A percentile compares a stretch with the other conserved stretches of the same genome.
phyloP scores from a whole-genome alignment of 1,140 invertebrate genomes.

The Drosophila willistoni region DNA sequence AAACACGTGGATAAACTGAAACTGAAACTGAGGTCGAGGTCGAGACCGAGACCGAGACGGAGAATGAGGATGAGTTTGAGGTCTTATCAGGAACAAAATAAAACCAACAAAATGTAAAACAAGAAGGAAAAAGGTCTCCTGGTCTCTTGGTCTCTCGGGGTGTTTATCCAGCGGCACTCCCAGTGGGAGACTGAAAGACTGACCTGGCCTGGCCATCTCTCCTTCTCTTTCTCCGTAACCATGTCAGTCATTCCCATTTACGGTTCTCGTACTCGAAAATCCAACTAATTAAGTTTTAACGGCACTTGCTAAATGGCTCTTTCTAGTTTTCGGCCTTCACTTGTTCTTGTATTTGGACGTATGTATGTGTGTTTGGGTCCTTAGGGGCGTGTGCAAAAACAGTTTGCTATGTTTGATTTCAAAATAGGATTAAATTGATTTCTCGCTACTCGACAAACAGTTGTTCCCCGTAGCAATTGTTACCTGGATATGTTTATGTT shows the following conservation, averaged over 20 bases:
- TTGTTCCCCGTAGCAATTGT: background rate
- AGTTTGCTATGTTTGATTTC: constrained; percentile 61
- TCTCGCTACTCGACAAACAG: constrained; percentile 61
- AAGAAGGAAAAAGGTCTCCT: constrained; percentile 24
- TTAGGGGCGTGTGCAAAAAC: constrained; percentile 62
- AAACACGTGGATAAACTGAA: constrained; percentile 62
- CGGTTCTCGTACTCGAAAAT: constrained; percentile 48
- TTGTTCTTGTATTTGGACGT: background rate
- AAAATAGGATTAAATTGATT: constrained; percentile 81
- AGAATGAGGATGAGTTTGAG: constrained; percentile 17
- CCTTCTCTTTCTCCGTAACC: constrained; percentile 3
- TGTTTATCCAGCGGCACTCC: constrained; percentile 67
- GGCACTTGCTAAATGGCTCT: constrained; percentile 69
- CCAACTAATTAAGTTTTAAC: constrained; percentile 78
- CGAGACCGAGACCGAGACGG: background rate
- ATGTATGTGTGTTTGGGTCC: constrained; percentile 19
- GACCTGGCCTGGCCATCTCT: constrained; percentile 29
- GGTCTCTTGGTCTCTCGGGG: constrained; percentile 59
- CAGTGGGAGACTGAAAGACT: constrained; percentile 61
- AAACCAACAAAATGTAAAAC: constrained; percentile 28
- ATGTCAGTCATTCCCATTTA: background rate
- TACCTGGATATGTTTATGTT: constrained; percentile 32
- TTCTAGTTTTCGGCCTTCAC: constrained; percentile 24
- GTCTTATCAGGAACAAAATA: constrained; percentile 22
- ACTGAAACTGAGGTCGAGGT: background rate